phyloP scores from a whole-genome alignment of 2,888 invertebrate genomes.

The Parochlus steinenii region DNA sequence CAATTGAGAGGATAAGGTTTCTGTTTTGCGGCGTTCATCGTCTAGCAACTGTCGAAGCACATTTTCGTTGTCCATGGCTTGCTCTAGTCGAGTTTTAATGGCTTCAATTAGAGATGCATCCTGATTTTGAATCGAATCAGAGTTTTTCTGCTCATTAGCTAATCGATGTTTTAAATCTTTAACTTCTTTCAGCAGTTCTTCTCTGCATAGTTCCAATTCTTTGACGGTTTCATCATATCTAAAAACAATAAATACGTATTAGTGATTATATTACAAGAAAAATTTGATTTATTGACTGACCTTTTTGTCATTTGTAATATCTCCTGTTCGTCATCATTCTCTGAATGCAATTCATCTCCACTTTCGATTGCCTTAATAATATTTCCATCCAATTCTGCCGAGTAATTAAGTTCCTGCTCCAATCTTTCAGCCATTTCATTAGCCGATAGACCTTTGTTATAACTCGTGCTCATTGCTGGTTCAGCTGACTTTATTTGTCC shows the following conservation, averaged over 20 bases:
- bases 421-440: constrained; percentile 39
- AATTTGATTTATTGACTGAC: background rate
- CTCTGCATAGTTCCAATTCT: constrained; percentile 22
- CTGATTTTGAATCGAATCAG: constrained; percentile 39
- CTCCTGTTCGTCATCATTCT: constrained; percentile 26
- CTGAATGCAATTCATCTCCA: constrained; percentile 19
- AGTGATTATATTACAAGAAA: background rate
- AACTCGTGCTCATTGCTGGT: background rate
- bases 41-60: constrained; percentile 43
- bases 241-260: background rate
- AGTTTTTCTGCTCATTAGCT: constrained; percentile 39
- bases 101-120: constrained; percentile 49
- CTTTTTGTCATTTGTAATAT: background rate
- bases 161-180: constrained; percentile 30
- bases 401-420: constrained; percentile 40
- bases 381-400: constrained; percentile 40
- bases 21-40: constrained; percentile 33
- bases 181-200: constrained; percentile 32
- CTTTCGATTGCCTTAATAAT: constrained; percentile 40
- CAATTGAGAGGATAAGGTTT: constrained; percentile 31
- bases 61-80: constrained; percentile 43
- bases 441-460: background rate
- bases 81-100: constrained; percentile 44
- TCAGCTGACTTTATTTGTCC: constrained; percentile 1
- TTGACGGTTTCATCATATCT: constrained; percentile 20